These are phyloP conservation scores for Erythrolamprus reginae DNA, from an alignment of 2,113 vertebrate genomes.

Conservation along the genomic window DNA sequence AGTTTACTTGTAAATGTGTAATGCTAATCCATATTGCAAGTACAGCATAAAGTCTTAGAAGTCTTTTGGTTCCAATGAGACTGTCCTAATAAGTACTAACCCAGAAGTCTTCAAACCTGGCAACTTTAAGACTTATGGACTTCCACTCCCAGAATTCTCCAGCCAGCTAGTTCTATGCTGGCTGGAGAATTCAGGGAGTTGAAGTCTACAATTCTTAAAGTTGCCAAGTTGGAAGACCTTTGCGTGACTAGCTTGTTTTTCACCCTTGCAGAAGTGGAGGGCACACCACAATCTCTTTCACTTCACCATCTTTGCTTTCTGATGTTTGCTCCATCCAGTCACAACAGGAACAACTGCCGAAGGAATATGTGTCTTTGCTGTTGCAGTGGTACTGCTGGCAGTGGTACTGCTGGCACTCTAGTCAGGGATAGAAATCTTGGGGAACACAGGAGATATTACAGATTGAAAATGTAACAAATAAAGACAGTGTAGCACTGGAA, in stretches of 20 bases:
- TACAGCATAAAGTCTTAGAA: too few species aligned
- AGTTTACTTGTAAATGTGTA: background rate
- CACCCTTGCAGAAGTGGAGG: background rate
- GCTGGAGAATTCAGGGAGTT: too few species aligned
- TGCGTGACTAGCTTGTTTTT: background rate
- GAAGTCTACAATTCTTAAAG: too few species aligned
- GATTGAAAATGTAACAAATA: background rate
- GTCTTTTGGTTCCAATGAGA: background rate
- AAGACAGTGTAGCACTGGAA: background rate
- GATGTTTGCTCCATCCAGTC: background rate
- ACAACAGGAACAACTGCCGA: background rate
- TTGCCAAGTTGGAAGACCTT: too few species aligned
- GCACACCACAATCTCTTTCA: background rate
- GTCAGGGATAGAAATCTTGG: background rate
- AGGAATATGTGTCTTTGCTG: background rate
- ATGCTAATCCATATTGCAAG: background rate
- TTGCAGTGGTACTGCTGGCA: background rate
- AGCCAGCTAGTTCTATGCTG: too few species aligned
- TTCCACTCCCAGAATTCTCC: too few species aligned
- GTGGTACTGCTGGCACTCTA: background rate
- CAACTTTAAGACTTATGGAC: too few species aligned
- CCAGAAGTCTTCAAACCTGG: too few species aligned
- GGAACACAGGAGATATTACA: background rate
- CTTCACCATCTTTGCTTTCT: background rate
- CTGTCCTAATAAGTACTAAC: background rate